Percentiles rank a stretch among this genome's conserved stretches.
Conservation (phyloP, 2,797 vertebrate genomes). For the Acridotheres tristis region DNA sequence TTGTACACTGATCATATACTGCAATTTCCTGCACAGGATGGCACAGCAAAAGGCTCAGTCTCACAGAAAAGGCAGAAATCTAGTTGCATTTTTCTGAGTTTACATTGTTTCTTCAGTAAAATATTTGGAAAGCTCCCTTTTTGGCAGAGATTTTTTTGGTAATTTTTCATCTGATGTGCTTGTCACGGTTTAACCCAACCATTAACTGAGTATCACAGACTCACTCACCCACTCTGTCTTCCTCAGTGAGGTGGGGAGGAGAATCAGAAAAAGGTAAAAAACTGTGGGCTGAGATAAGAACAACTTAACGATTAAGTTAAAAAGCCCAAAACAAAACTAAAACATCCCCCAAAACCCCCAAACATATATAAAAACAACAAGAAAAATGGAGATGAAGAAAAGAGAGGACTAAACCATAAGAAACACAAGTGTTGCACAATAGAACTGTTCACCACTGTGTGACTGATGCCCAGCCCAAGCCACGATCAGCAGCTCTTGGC, state of each 20-base stretch:
- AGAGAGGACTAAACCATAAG: neutral
- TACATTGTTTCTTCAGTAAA: neutral
- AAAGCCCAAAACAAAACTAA: neutral
- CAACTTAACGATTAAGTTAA: neutral
- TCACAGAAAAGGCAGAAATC: neutral
- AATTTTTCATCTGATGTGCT: neutral
- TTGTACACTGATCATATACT: neutral
- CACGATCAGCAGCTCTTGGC: neutral
- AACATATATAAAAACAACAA: neutral
- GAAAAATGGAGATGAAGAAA: neutral
- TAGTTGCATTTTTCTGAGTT: neutral
- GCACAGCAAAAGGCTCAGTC: neutral
- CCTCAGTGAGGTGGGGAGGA: neutral
- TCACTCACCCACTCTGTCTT: neutral
- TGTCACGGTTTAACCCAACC: neutral
- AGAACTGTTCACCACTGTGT: neutral
- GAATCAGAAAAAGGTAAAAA: neutral
- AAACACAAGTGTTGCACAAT: neutral
- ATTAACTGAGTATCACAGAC: neutral
- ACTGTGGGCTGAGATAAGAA: neutral
- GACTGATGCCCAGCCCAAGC: neutral
- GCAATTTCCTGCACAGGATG: conserved; percentile 8
- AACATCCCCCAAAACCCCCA: rapidly evolving
- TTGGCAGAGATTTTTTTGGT: neutral
- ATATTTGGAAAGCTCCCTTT: neutral